A percentile compares a stretch with the other conserved stretches of the same genome.
Conservation (phyloP, 2,888 invertebrate genomes). For the Orchesella flavescens region DNA sequence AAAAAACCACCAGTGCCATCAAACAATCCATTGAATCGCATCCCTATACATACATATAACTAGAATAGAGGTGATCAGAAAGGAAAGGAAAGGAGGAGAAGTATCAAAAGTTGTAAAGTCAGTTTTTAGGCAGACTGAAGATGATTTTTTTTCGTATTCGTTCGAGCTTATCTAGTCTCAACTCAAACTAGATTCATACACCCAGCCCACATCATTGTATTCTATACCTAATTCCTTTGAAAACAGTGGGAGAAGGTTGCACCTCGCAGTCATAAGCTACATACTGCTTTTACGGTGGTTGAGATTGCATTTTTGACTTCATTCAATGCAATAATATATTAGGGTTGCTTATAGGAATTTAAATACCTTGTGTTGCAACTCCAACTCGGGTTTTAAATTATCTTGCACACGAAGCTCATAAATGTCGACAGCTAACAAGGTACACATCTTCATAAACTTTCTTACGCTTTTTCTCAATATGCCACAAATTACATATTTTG, state of each 20-base stretch:
- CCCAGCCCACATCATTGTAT: not conserved
- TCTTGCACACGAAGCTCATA: constrained; percentile 61
- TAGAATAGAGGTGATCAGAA: not conserved
- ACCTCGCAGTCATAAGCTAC: not conserved
- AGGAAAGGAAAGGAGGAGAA: not conserved
- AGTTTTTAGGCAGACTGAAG: constrained; percentile 10
- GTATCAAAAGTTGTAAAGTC: constrained; percentile 58
- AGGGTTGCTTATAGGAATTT: constrained; percentile 46
- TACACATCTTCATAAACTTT: constrained; percentile 37
- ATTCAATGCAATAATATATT: constrained; percentile 44
- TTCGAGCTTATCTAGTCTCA: not conserved
- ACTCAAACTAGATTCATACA: no score
- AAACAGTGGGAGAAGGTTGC: not conserved
- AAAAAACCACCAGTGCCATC: not conserved
- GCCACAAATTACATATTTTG: no score
- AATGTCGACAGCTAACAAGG: constrained; percentile 58
- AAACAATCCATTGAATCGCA: not conserved
- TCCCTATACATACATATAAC: not conserved
- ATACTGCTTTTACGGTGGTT: no score
- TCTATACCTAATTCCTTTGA: not conserved
- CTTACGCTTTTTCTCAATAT: not conserved
- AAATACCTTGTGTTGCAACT: constrained; percentile 38
- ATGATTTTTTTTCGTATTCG: constrained; percentile 10
- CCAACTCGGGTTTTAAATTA: constrained; percentile 55
- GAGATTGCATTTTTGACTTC: not conserved